phyloP scores from a whole-genome alignment of 2,797 vertebrate genomes.

The Bradypodion ventrale region DNA sequence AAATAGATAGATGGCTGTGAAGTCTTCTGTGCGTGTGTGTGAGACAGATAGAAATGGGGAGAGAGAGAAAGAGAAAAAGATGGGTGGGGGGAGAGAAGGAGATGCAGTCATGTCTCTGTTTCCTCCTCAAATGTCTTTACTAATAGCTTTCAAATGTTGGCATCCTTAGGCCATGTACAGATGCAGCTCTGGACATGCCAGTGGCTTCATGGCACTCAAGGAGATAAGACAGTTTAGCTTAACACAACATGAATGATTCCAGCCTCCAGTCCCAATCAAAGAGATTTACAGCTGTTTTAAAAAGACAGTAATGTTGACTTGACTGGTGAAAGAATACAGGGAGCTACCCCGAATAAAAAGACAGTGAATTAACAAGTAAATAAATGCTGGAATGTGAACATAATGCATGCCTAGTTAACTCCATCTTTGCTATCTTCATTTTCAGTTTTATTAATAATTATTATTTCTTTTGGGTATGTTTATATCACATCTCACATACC shows the following conservation, averaged over 20 bases:
- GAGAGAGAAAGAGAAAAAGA: neutral
- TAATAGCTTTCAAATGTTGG: constrained; percentile 63
- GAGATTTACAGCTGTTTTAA: constrained; percentile 78
- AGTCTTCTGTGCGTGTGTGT: neutral
- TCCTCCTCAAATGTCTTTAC: constrained; percentile 65
- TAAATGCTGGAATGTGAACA: constrained; percentile 54
- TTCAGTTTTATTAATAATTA: constrained; percentile 6
- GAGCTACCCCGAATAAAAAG: constrained; percentile 50
- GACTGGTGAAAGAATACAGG: constrained; percentile 71
- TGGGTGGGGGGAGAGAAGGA: constrained; percentile 25
- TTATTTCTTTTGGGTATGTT: constrained; percentile 30
- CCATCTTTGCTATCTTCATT: constrained; percentile 28
- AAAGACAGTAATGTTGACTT: constrained; percentile 75
- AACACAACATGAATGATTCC: constrained; percentile 77
- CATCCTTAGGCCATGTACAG: constrained; percentile 64
- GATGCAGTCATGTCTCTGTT: constrained; percentile 62
- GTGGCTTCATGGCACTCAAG: constrained; percentile 69
- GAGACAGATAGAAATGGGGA: neutral
- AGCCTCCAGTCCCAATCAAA: constrained; percentile 77
- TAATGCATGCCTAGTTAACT: constrained; percentile 29
- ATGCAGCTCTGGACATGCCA: constrained; percentile 68
- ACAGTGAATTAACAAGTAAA: constrained; percentile 56
- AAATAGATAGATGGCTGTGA: neutral
- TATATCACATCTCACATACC: neutral
- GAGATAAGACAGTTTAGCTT: constrained; percentile 77